Base-by-base conservation (phyloP, 1,140 invertebrate genomes). In the Plodia interpunctella region DNA sequence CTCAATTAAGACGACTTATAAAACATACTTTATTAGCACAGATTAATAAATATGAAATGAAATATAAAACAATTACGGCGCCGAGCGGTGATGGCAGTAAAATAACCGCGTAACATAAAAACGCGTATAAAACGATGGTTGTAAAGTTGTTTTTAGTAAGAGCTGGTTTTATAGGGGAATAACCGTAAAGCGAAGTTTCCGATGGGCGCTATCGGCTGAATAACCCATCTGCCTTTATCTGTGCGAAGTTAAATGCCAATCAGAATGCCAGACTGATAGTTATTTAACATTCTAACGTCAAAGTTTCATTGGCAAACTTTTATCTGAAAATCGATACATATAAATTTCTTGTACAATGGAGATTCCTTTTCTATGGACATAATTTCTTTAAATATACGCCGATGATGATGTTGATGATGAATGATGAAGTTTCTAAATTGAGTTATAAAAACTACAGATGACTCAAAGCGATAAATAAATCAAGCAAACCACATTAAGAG, bases 111-210 rank as follows among this genome's bases (percentile, higher is more conserved):
- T 57, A 62, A 68, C 68, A 73, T 73, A 76, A 80, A 83, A 80
- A 72, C 66, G 72, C 67, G 70, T 71, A 70, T 83, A 83, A 85
- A 83, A 79, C 68, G 68, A 68, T 69, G 70, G 76, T 67, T 80
- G 82, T 87, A 87, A 88, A 88, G 60, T 85, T 83, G 83, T 81
- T 87, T 86, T 87, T 84, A 79, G 79, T 85, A 83, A 80, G 76
- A 79, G 72, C 74, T 80, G 64, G 66, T 65, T 88, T 88, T 88
- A 88, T 86, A 58, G 79, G 74, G 64, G 64, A 71, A 84, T 87
- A 88, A 87, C 79, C 80, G 72, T 88, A 87, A 88, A 88, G 60
- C 65, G 72, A 80, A 83, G 76, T 78, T 79, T 75, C 66, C 72
- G 80, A 83, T 84, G 79, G 68, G 62, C 72, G 72, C 73, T 83